Percentiles rank a stretch among this genome's conserved stretches.
phyloP scores from a whole-genome alignment of 2,888 invertebrate genomes.

The Mamestra brassicae region DNA sequence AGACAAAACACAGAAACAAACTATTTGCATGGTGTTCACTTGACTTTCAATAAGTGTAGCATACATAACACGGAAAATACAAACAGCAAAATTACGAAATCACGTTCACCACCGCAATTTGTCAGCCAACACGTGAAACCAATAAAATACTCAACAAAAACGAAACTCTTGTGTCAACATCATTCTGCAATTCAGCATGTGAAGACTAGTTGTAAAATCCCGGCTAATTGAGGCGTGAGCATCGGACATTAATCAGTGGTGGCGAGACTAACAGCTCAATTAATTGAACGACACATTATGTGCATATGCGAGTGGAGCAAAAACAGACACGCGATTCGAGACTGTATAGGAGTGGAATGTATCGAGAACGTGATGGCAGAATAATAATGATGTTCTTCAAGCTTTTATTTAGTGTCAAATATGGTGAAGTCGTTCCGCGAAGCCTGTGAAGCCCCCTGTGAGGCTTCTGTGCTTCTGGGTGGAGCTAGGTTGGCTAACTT shows the following conservation, averaged over 20 bases:
- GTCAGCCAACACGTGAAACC: conserved; percentile 13
- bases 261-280: conserved; percentile 74
- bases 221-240: conserved; percentile 70
- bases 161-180: conserved; percentile 68
- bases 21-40: no score
- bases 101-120: conserved; percentile 16
- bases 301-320: conserved; percentile 61
- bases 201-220: conserved; percentile 58
- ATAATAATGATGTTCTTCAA: no score
- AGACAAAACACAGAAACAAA: no score
- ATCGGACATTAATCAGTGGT: conserved; percentile 67
- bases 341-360: conserved; percentile 20
- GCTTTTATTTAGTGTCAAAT: no score
- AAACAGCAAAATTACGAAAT: conserved; percentile 8
- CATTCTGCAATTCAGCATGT: conserved; percentile 35
- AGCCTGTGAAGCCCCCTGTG: no score
- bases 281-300: conserved; percentile 72
- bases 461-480: no score
- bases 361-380: background rate
- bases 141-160: conserved; percentile 56
- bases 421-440: no score
- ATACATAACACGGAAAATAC: background rate
- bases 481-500: no score
- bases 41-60: no score
- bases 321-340: conserved; percentile 52